Evolutionary conservation across 2,888 invertebrate genomes (phyloP), one percentile per base, ranked within the genome.

Genomic region (Cheiracanthium punctorium): DNA sequence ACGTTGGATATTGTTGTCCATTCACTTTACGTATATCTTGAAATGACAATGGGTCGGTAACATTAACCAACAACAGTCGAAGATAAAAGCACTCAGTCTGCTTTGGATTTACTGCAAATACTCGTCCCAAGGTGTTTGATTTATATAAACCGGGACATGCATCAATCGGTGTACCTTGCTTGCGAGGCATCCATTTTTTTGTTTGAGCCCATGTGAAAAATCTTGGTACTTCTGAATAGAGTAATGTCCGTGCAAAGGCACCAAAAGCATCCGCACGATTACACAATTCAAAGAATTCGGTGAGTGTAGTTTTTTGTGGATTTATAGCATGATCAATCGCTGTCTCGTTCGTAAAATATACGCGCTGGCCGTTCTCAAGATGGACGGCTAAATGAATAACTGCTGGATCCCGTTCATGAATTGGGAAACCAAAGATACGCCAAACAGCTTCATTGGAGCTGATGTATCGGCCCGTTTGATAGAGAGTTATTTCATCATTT

Each of bases 331-430:
- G 20, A 52, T 52, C 52, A 52, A 10, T 52, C 52, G 20, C 52
- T 52, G 52, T 52, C 52, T 52, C 20, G 52, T 17, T 52, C 52
- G n/a, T 52, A 17, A 52, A 52, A 52, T n/a, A 52, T 17, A 52
- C 52, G 20, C 52, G 52, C 52, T 52, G 52, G 20, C 52, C 52
- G 17, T 52, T 52, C 14, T 52, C 52, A 52, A 52, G 8, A 52
- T 52, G 52, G 52, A 52, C 20, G 52, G 52, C 52, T 52, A 52
- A 52, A 17, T 87, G 89, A 7, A 89, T 43, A 58, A 89, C 89
- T 29, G 89, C 76, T 7, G 89, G 90, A 65, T 81, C 79, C 28
- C 88, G 84, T 24, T 90, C 88, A 88, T 90, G 90, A 69, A 90
- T 89, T 43, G 87, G 77, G 58, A 89, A 90, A 28, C 69, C 75